Percentiles rank a stretch among this genome's conserved stretches.
Conservation (phyloP, 2,113 vertebrate genomes). For the Hyperoodon ampullatus region DNA sequence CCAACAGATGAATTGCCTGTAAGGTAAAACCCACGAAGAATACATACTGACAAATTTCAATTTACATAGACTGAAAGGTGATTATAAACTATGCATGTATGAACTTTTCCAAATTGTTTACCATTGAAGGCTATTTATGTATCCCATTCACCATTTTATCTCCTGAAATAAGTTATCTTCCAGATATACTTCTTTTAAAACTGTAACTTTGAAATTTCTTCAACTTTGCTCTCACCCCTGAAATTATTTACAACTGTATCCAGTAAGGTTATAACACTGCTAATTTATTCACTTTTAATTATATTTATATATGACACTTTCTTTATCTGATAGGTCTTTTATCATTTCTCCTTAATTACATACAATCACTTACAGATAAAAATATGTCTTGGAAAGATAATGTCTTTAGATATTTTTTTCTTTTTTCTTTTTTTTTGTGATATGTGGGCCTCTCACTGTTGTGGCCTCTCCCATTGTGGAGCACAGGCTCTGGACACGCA, state of each 20-base stretch:
- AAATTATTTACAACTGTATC: not conserved
- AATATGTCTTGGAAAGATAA: not conserved
- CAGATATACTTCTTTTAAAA: not conserved
- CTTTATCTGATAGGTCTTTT: not conserved
- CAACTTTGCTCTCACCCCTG: not conserved
- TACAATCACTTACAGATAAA: not conserved
- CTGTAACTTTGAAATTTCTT: not conserved
- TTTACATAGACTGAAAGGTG: not conserved
- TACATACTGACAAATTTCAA: not conserved
- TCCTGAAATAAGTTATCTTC: not conserved
- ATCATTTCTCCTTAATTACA: not conserved
- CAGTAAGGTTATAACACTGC: not conserved
- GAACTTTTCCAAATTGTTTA: not conserved
- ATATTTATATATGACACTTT: not conserved
- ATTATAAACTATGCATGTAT: not conserved
- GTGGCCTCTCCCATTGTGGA: no score
- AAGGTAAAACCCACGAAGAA: not conserved
- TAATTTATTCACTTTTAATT: not conserved
- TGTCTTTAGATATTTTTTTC: not conserved
- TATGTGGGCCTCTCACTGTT: no score
- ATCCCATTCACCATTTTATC: not conserved
- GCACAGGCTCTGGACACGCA: no score
- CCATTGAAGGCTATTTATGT: not conserved
- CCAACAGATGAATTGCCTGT: not conserved
- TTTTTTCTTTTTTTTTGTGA: no score